phyloP scores from a whole-genome alignment of 1,140 invertebrate species.

The Microplitis demolitor region DNA sequence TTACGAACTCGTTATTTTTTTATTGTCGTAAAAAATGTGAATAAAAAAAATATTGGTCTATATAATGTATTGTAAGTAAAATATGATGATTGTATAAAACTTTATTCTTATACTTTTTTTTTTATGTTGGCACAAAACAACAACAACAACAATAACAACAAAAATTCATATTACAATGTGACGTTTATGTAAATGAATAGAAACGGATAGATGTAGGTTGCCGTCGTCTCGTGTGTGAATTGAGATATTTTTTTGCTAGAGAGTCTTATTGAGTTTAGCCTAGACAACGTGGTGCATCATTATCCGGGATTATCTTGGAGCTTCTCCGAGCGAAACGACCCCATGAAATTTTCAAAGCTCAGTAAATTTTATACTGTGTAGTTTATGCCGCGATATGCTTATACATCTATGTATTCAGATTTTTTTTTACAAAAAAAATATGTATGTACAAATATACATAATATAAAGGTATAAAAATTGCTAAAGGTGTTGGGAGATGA shows the following conservation, averaged over 20 bases:
- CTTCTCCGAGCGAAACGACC: neutral
- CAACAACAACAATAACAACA: no score
- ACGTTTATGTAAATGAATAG: neutral
- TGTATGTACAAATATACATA: neutral
- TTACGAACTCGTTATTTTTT: no score
- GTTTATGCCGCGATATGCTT: neutral
- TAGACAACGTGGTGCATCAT: slow-evolving; percentile 1
- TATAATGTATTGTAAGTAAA: no score
- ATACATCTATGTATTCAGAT: neutral
- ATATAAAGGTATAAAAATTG: neutral
- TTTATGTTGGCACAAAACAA: no score
- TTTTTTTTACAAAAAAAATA: neutral
- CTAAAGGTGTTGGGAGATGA: neutral
- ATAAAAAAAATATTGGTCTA: no score
- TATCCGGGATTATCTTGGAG: slow-evolving; percentile 11
- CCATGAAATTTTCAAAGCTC: slow-evolving; percentile 20
- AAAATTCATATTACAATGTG: no score
- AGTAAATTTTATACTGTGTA: slow-evolving; percentile 8
- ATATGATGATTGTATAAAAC: no score
- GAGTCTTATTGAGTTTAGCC: neutral
- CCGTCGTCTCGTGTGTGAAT: neutral
- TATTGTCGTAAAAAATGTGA: no score
- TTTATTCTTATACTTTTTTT: no score
- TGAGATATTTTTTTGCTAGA: neutral
- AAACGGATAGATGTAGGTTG: neutral